These are phyloP conservation scores for Toxostoma redivivum DNA, from an alignment of 2,113 vertebrate species.

Conservation along the genomic window DNA sequence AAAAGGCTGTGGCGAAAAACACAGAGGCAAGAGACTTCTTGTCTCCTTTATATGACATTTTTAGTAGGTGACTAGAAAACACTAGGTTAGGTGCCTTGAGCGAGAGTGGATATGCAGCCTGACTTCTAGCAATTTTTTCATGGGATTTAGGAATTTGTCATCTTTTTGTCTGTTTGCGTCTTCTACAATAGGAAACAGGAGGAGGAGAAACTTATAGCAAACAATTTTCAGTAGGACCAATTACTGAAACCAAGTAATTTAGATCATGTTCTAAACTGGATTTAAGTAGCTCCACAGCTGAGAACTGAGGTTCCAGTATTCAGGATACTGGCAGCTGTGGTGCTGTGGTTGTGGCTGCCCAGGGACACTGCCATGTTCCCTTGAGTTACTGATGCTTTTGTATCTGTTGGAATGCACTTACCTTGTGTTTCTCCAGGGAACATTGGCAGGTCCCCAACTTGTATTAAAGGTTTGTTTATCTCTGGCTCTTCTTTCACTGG, in stretches of 20 bases:
- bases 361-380: neutral
- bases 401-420: neutral
- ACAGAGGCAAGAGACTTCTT: neutral
- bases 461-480: neutral
- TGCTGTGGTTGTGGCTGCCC: neutral
- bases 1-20: neutral
- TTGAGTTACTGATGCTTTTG: neutral
- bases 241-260: neutral
- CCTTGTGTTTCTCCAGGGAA: neutral
- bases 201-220: neutral
- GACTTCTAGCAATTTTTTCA: neutral
- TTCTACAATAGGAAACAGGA: neutral
- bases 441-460: neutral
- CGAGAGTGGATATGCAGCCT: neutral
- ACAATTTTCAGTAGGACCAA: rapidly evolving
- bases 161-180: neutral
- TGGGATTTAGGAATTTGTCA: neutral
- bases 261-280: neutral
- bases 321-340: neutral
- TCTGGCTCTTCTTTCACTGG: neutral
- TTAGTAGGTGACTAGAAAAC: neutral
- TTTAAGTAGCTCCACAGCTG: neutral
- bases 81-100: neutral
- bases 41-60: neutral
- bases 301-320: neutral